Evolutionary conservation across 2,888 invertebrate species (phyloP).

Genomic region (Coleophora flavipennella): DNA sequence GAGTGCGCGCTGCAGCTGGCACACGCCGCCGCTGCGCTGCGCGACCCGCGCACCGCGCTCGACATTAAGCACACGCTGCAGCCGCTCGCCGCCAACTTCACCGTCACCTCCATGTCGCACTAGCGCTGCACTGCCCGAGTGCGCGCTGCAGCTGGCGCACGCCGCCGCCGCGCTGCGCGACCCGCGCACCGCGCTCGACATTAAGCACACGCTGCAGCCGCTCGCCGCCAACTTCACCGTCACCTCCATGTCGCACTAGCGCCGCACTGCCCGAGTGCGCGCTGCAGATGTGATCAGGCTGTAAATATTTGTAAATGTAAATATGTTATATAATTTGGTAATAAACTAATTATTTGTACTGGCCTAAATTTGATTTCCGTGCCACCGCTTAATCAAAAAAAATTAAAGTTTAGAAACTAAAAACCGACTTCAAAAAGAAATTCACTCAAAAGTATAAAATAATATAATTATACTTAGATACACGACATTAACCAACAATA

Average conservation of each 20-base stretch:
- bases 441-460: no score
- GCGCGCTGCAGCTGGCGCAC: constrained; percentile 90
- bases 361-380: no score
- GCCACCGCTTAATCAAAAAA: no score
- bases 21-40: constrained; percentile 88
- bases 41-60: constrained; percentile 76
- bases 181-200: constrained; percentile 70
- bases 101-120: constrained; percentile 30
- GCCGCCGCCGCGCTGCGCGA: constrained; percentile 87
- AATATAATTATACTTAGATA: no score
- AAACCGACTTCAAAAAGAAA: no score
- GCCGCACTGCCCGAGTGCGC: no score
- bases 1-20: constrained; percentile 83
- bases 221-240: constrained; percentile 41
- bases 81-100: constrained; percentile 44
- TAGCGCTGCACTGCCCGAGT: constrained; percentile 78
- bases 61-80: constrained; percentile 57
- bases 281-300: no score
- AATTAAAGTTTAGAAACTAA: no score
- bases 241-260: constrained; percentile 28
- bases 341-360: no score
- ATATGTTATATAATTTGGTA: no score
- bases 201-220: constrained; percentile 55
- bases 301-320: no score
- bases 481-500: no score